Base-by-base conservation (phyloP, 2,113 vertebrate genomes). In the Alligator mississippiensis region DNA sequence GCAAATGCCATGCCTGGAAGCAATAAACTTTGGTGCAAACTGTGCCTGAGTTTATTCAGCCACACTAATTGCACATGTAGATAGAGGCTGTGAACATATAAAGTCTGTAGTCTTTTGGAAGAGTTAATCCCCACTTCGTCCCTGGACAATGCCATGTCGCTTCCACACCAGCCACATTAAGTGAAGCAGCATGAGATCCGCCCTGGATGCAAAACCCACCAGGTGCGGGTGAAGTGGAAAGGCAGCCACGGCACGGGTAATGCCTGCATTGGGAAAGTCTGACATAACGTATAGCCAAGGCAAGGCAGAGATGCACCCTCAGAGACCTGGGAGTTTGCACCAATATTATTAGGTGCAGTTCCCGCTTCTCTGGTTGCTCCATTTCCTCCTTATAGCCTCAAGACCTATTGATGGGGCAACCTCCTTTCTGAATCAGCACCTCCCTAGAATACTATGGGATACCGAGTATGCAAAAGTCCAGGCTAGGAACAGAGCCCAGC, bases 381-480 rank as follows among this genome's bases (percentile, higher is more conserved):
- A 77, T 27, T 76, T 72, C 70, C 34, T 72, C 34, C 22, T 27
- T 57, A 30, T 22, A 78, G 58, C n/a, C 10, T 19, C 66, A 59
- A 38, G 59, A 54, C 19, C 25, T 5, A 2, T 13, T 0, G 0
- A 74, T 2, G n/a, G 55, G 22, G 81, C 10, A 66, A 24, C 4
- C 55, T 25, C 88, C 54, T 11, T 57, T 15, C 74, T 55, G n/a
- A 70, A 15, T 34, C 66, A 70, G 17, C 38, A 47, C 47, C 47
- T 47, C 47, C 47, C 47, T 47, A 47, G 47, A 47, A 47, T 7
- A 47, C 47, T 47, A 47, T 9, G 9, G 47, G 47, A 47, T 47
- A 47, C 47, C 6, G 8, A 47, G 47, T 7, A 47, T 47, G 47
- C 47, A 47, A 9, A 47, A 47, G 47, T 47, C 47, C 47, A 47